phyloP scores from a whole-genome alignment of 2,113 vertebrate genomes.

The Zootoca vivipara region DNA sequence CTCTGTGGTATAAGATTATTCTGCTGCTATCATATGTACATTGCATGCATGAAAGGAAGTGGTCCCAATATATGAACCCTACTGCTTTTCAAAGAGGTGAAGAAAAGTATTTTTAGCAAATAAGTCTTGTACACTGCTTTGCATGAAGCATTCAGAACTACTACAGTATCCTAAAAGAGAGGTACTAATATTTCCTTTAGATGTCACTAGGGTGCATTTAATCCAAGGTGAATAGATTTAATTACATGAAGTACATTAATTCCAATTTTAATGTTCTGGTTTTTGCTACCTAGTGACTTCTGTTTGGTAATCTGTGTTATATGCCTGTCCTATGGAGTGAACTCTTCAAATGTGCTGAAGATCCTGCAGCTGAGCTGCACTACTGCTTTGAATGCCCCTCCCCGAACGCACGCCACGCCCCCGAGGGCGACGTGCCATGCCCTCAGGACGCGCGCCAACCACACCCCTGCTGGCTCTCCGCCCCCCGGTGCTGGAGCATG shows the following conservation, averaged over 20 bases:
- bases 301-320: background rate
- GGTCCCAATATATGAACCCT: background rate
- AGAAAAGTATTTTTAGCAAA: background rate
- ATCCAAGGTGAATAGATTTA: background rate
- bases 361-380: background rate
- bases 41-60: background rate
- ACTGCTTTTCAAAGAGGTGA: background rate
- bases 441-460: too few relatives aligned
- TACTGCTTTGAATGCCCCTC: too few relatives aligned
- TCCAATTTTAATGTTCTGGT: background rate
- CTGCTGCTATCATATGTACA: background rate
- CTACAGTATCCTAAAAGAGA: background rate
- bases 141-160: background rate
- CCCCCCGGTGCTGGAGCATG: too few relatives aligned
- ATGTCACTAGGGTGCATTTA: background rate
- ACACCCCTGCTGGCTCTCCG: too few relatives aligned
- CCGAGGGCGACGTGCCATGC: too few relatives aligned
- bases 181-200: background rate
- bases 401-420: too few relatives aligned
- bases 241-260: background rate
- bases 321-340: background rate
- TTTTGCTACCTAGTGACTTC: background rate
- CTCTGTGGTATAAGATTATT: background rate
- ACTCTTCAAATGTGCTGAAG: background rate
- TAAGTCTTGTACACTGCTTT: background rate